Evolutionary conservation across 2,113 vertebrate genomes (phyloP).

Genomic region (Notiomystis cincta): DNA sequence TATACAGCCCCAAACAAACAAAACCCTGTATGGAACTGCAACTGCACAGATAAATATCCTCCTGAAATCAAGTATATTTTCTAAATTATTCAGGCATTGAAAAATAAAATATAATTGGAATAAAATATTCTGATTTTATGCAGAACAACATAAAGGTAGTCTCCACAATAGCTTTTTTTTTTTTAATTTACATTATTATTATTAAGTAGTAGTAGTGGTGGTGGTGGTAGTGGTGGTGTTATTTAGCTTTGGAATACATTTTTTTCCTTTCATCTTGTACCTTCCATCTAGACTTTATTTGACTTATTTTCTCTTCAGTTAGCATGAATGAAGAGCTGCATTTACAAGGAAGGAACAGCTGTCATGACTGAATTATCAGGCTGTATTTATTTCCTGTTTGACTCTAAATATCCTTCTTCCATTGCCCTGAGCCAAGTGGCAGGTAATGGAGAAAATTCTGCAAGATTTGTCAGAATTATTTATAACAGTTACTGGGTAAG

Average conservation of each 20-base stretch:
- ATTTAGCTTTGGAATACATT: neutral
- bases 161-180: too few relatives aligned
- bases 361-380: slow-evolving; percentile 1
- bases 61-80: neutral
- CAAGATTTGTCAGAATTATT: slow-evolving; percentile 29
- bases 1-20: neutral
- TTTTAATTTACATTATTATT: too few relatives aligned
- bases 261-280: neutral
- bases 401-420: slow-evolving; percentile 44
- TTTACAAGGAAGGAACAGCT: slow-evolving; percentile 10
- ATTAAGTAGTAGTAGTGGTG: too few relatives aligned
- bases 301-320: neutral
- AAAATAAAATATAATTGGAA: neutral
- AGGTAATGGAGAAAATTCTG: slow-evolving; percentile 9
- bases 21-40: neutral
- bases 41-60: neutral
- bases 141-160: neutral
- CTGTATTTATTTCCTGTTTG: slow-evolving; percentile 35
- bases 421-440: slow-evolving; percentile 30
- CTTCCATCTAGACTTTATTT: neutral
- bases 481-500: neutral
- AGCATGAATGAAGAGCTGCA: neutral
- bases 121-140: neutral
- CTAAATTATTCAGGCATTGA: neutral
- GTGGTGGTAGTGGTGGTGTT: too few relatives aligned